Evolutionary conservation across 2,113 vertebrate species (phyloP), one percentile per base, ranked within the genome.

Genomic region (Phoxinus phoxinus): DNA sequence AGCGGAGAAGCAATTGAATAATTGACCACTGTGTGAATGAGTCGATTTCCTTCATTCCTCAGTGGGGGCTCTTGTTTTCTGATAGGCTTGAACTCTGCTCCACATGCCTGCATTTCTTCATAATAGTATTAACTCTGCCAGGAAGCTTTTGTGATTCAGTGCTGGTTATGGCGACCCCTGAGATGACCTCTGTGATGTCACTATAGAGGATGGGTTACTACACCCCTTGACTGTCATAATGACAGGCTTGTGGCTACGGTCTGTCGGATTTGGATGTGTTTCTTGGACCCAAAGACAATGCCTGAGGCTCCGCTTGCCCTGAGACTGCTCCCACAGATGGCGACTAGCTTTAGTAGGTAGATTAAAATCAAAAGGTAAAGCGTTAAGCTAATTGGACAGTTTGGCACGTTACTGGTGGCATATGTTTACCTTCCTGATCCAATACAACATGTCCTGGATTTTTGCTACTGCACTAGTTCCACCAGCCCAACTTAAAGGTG

Each of bases 121-220:
- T 92, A 93, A 93, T 91, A 67, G 85, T 86, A 93, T 94, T 91
- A 91, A 90, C 88, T 90, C 85, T 44, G 77, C 72, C 81, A 85
- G 69, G 65, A 46, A 86, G 51, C 75, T 86, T 81, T 83, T 86
- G 25, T 85, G 88, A 90, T 85, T 91, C 82, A 75, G 84, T 86
- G 61, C 72, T 30, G 87, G 86, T 86, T 85, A 86, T 83, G 81
- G 56, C 91, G 89, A 94, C 88, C 86, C 84, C 37, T 65, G 17
- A 5, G 32, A 59, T 91, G 92, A 94, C 91, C 93, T 87, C 44
- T 81, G 46, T 84, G 90, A 82, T 89, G 84, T 82, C 80, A 51
- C 58, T 81, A 75, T 87, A 72, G 15, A 74, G 61, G 48, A 44
- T 12, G 67, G 77, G 48, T 37, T 27, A 69, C 53, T 25, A 41